A percentile compares a stretch with the other conserved stretches of the same genome.
These are phyloP conservation scores for Petromus typicus DNA, from an alignment of 2,113 vertebrate genomes.

Conservation along the genomic window DNA sequence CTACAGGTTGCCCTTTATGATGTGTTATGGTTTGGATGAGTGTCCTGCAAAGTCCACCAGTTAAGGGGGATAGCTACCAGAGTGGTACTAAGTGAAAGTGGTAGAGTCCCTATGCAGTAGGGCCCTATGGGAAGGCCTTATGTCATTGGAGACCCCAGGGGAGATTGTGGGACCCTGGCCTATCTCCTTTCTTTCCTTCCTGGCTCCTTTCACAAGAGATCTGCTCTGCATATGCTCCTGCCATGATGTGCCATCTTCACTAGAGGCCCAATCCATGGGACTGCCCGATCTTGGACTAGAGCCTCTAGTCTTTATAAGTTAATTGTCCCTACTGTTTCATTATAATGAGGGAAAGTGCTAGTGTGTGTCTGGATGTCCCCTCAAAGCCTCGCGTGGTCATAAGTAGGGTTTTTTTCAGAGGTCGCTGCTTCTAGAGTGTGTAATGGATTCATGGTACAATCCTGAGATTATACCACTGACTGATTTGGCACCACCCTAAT, in stretches of 20 bases:
- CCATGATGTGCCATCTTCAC: background rate
- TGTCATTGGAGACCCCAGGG: background rate
- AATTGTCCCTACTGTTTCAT: background rate
- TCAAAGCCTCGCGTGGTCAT: no score
- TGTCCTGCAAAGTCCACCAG: background rate
- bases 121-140: no score
- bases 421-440: no score
- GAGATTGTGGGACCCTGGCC: background rate
- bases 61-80: background rate
- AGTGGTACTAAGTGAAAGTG: background rate
- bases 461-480: no score
- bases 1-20: background rate
- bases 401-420: no score
- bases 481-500: no score
- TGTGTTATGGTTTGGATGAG: background rate
- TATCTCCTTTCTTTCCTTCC: background rate
- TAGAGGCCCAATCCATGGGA: background rate
- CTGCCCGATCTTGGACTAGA: background rate
- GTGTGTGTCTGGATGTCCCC: no score
- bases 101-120: background rate
- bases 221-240: background rate
- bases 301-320: background rate
- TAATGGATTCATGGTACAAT: no score
- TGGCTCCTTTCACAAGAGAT: background rate
- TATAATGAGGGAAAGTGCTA: background rate